Conservation (phyloP, 1,140 invertebrate species). For the Goniozus legneri region DNA sequence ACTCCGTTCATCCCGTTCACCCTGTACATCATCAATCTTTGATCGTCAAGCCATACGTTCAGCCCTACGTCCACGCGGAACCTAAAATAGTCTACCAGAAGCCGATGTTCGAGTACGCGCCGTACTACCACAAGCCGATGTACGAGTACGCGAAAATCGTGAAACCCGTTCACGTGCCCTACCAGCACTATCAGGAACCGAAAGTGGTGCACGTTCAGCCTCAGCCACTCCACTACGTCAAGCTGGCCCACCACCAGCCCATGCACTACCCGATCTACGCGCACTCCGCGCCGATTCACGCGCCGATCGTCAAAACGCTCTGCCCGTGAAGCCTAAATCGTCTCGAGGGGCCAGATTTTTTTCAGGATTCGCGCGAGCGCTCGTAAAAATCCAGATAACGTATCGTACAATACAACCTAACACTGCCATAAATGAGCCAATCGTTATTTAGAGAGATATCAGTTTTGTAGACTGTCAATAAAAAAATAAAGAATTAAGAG, state of each 20-base stretch:
- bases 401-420: not conserved
- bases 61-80: not conserved
- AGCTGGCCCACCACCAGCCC: constrained; percentile 17
- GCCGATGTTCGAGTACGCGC: constrained; percentile 27
- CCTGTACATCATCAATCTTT: constrained; percentile 5
- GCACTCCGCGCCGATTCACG: constrained; percentile 11
- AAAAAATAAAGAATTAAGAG: constrained; percentile 10
- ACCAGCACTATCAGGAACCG: constrained; percentile 21
- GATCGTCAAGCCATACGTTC: constrained; percentile 11
- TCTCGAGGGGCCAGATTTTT: too few species aligned
- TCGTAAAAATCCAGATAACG: not conserved
- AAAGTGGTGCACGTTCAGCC: constrained; percentile 20
- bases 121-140: constrained; percentile 27
- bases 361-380: too few species aligned
- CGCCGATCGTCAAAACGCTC: constrained; percentile 16
- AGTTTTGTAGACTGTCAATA: constrained; percentile 9
- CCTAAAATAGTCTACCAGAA: constrained; percentile 32
- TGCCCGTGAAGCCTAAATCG: constrained; percentile 14
- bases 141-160: constrained; percentile 24
- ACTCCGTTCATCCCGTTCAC: constrained; percentile 13
- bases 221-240: constrained; percentile 30
- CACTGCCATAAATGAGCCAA: not conserved
- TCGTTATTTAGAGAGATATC: constrained; percentile 1
- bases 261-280: constrained; percentile 15
- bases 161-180: constrained; percentile 10